A percentile compares a stretch with the other conserved stretches of the same genome.
phyloP scores from a whole-genome alignment of 2,888 invertebrate genomes.

The Synanthedon formicaeformis region DNA sequence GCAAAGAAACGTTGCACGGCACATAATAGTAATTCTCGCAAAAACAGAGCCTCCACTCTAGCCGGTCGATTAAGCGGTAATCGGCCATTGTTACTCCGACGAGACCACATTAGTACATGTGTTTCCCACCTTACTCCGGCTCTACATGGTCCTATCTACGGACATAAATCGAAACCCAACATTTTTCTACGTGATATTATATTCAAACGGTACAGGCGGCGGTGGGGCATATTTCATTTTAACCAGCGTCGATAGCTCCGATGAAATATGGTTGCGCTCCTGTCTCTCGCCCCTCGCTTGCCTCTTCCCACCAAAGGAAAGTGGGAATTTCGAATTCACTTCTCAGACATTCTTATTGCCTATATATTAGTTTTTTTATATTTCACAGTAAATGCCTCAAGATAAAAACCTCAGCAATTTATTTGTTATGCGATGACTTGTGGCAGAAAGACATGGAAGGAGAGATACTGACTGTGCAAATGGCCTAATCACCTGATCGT shows the following conservation, averaged over 20 bases:
- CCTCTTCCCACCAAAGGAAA: neutral
- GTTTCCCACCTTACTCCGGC: constrained; percentile 2
- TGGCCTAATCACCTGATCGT: no score
- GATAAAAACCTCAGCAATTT: no score
- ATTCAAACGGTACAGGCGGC: constrained; percentile 38
- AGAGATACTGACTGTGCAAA: no score
- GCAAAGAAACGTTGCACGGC: no score
- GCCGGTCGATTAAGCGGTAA: constrained; percentile 4
- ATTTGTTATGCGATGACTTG: no score
- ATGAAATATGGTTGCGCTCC: constrained; percentile 36
- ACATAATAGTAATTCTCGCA: neutral
- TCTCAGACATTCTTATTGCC: neutral
- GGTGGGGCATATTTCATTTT: constrained; percentile 46
- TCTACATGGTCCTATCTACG: neutral
- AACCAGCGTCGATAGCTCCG: constrained; percentile 41
- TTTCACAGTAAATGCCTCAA: no score
- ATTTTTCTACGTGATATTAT: constrained; percentile 11
- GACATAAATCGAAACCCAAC: constrained; percentile 16
- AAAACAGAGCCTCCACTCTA: constrained; percentile 3
- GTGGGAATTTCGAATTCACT: neutral
- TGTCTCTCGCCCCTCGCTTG: neutral
- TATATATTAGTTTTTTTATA: no score
- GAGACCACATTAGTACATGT: no score
- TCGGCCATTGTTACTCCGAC: neutral
- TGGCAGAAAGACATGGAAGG: no score